These are phyloP conservation scores for Lasioglossum morio DNA, from an alignment of 2,888 invertebrate species.

Conservation along the genomic window DNA sequence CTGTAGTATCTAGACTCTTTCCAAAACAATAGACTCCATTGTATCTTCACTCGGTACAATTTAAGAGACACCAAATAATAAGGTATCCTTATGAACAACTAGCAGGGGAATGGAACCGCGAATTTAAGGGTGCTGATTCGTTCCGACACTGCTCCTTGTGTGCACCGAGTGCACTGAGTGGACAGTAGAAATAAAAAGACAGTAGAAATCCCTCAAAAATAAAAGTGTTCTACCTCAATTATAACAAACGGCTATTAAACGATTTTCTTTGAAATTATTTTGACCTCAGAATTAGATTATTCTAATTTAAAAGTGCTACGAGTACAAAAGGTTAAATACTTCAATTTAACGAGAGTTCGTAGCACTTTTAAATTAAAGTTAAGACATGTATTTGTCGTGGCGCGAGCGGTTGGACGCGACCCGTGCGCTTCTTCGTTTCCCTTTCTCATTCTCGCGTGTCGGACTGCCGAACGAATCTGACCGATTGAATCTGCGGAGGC, in stretches of 20 bases:
- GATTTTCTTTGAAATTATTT: too few species aligned
- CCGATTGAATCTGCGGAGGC: too few species aligned
- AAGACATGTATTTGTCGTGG: too few species aligned
- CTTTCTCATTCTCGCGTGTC: too few species aligned
- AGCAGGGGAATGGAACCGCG: not conserved
- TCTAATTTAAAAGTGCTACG: too few species aligned
- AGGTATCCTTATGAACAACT: conserved; percentile 33
- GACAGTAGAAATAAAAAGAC: too few species aligned
- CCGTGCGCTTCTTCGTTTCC: too few species aligned
- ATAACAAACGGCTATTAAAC: not conserved
- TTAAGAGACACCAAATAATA: conserved; percentile 26
- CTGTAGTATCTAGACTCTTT: conserved; percentile 17
- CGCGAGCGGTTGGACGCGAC: too few species aligned
- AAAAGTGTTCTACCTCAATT: not conserved
- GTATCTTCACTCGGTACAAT: conserved; percentile 1
- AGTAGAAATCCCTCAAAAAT: not conserved
- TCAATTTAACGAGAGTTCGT: too few species aligned
- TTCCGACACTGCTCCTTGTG: conserved; percentile 18
- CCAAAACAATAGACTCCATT: conserved; percentile 25
- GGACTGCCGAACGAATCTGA: too few species aligned
- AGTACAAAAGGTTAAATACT: not conserved
- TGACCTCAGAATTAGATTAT: too few species aligned
- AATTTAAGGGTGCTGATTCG: conserved; percentile 40
- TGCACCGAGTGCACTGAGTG: not conserved
- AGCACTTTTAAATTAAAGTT: too few species aligned